Evolutionary conservation across 1,140 invertebrate species (phyloP).

Genomic region (Neodiprion fabricii): DNA sequence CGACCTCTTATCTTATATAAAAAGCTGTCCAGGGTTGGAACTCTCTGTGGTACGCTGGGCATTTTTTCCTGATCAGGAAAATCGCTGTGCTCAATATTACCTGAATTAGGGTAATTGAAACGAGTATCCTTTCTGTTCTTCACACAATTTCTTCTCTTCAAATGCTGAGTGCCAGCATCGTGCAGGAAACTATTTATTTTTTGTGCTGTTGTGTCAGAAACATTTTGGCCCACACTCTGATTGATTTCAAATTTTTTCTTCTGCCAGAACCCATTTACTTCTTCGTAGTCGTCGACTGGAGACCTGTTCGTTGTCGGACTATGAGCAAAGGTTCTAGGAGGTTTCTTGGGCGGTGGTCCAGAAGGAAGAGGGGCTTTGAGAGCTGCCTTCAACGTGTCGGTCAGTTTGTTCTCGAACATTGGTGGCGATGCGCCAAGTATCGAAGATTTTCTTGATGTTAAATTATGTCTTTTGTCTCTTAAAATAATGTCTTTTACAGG

Average conservation of each 20-base stretch:
- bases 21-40: background rate
- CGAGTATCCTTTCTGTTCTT: background rate
- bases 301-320: slow-evolving; percentile 31
- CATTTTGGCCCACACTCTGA: background rate
- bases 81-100: background rate
- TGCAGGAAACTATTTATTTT: background rate
- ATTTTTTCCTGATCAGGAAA: background rate
- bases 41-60: background rate
- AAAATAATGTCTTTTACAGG: slow-evolving; percentile 32
- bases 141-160: background rate
- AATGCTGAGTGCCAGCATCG: background rate
- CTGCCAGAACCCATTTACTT: background rate
- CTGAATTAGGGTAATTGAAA: background rate
- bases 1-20: background rate
- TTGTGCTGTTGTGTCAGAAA: background rate
- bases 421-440: slow-evolving; percentile 20
- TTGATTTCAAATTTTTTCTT: background rate
- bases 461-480: slow-evolving; percentile 48
- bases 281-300: background rate
- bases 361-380: slow-evolving; percentile 68
- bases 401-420: slow-evolving; percentile 54
- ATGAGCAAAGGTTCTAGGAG: slow-evolving; percentile 71
- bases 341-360: slow-evolving; percentile 75
- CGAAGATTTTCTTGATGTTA: slow-evolving; percentile 18
- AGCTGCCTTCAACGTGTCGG: slow-evolving; percentile 67